phyloP scores from a whole-genome alignment of 1,140 invertebrate species.

The Pogonomyrmex barbatus region DNA sequence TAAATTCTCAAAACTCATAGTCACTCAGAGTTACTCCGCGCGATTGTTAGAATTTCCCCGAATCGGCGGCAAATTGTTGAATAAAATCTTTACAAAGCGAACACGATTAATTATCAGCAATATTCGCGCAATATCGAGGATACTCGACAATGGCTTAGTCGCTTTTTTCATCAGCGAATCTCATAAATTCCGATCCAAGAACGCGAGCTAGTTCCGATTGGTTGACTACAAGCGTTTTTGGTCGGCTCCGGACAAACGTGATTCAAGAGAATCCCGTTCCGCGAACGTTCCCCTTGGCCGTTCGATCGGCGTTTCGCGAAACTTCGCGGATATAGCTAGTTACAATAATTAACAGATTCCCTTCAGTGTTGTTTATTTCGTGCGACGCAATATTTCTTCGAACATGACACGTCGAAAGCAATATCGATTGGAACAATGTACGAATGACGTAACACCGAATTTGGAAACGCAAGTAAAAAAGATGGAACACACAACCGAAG shows the following conservation, averaged over 20 bases:
- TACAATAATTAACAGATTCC: background rate
- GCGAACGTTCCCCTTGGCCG: background rate
- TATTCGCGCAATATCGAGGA: background rate
- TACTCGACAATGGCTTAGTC: background rate
- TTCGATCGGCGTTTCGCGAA: background rate
- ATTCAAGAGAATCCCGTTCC: background rate
- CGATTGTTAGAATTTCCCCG: background rate
- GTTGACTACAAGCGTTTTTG: background rate
- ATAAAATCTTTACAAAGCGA: background rate
- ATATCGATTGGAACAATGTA: too few species aligned
- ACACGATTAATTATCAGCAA: background rate
- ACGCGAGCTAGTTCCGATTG: background rate
- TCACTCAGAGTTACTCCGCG: background rate
- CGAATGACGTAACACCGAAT: too few species aligned
- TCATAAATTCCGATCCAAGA: slow-evolving; percentile 12
- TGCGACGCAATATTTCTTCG: too few species aligned
- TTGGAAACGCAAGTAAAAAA: too few species aligned
- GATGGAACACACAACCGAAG: too few species aligned
- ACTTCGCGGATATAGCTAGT: background rate
- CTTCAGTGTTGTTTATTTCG: too few species aligned
- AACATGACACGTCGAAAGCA: too few species aligned
- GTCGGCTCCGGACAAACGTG: background rate
- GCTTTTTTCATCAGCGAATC: background rate
- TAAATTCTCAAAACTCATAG: background rate
- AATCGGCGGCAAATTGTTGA: background rate